Percentiles rank a stretch among this genome's conserved stretches.
Conservation (phyloP, 2,888 invertebrate species). For the Hipparchia semele region DNA sequence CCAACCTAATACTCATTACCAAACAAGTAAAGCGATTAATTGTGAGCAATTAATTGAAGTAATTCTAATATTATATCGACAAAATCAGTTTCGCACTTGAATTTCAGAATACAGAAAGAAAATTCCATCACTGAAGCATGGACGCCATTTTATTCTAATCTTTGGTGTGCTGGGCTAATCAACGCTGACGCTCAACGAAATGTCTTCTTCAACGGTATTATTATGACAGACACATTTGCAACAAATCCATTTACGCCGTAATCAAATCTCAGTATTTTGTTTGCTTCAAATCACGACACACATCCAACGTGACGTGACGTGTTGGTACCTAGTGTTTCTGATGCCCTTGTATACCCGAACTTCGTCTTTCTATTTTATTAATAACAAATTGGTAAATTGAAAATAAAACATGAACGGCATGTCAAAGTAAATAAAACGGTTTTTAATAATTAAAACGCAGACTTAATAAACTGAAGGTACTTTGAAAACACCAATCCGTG, state of each 20-base stretch:
- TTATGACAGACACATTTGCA: slow-evolving; percentile 19
- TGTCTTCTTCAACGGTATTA: slow-evolving; percentile 46
- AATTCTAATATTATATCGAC: slow-evolving; percentile 54
- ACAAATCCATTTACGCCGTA: not conserved
- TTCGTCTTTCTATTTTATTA: no score
- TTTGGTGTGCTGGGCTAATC: slow-evolving; percentile 76
- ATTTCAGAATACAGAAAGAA: slow-evolving; percentile 51
- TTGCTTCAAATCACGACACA: not conserved
- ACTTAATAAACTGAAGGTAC: no score
- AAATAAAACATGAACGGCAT: no score
- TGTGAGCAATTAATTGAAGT: slow-evolving; percentile 62
- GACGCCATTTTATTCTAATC: slow-evolving; percentile 74
- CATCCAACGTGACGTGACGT: not conserved
- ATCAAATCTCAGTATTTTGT: not conserved
- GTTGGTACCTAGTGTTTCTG: not conserved
- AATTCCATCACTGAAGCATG: slow-evolving; percentile 57
- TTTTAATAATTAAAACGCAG: no score
- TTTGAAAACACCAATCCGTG: no score
- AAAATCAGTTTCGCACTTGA: slow-evolving; percentile 54
- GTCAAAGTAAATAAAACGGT: no score
- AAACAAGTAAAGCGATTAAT: slow-evolving; percentile 43
- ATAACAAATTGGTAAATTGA: no score
- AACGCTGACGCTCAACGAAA: slow-evolving; percentile 59
- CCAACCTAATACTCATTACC: slow-evolving; percentile 22
- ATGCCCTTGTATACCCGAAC: not conserved